A percentile compares a stretch with the other conserved stretches of the same genome.
Evolutionary conservation across 35 echinoderm and acorn worm species (phyloP).

Genomic region (Anneissia japonica): DNA sequence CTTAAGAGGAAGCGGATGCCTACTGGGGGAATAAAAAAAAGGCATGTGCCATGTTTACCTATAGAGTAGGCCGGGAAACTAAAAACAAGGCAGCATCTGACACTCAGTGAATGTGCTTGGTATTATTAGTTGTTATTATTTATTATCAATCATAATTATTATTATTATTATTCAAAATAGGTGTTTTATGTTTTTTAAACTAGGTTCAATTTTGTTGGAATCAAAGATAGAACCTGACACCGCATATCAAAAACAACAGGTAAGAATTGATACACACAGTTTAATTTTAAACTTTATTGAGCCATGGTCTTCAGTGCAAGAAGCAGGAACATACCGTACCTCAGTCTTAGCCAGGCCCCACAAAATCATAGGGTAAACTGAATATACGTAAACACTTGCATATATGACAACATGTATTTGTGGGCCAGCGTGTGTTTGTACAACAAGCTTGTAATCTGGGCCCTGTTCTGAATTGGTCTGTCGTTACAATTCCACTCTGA

Average conservation of each 20-base stretch:
- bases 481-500: no score
- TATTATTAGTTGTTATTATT: neutral
- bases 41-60: neutral
- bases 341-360: no score
- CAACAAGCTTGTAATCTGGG: no score
- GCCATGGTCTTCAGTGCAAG: no score
- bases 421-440: no score
- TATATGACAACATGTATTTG: no score
- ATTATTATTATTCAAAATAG: neutral
- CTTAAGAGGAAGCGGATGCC: neutral
- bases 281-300: no score
- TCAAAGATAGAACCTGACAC: conserved; percentile 97
- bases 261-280: no score
- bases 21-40: neutral
- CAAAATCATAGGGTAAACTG: no score
- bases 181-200: conserved; percentile 10
- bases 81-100: neutral
- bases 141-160: neutral
- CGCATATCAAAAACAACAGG: conserved; percentile 99
- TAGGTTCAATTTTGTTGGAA: conserved; percentile 84
- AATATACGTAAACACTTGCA: no score
- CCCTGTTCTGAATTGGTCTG: no score
- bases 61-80: neutral
- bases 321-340: no score
- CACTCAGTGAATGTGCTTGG: neutral